phyloP scores from a whole-genome alignment of 2,888 invertebrate genomes.

The Hypolimnas misippus region DNA sequence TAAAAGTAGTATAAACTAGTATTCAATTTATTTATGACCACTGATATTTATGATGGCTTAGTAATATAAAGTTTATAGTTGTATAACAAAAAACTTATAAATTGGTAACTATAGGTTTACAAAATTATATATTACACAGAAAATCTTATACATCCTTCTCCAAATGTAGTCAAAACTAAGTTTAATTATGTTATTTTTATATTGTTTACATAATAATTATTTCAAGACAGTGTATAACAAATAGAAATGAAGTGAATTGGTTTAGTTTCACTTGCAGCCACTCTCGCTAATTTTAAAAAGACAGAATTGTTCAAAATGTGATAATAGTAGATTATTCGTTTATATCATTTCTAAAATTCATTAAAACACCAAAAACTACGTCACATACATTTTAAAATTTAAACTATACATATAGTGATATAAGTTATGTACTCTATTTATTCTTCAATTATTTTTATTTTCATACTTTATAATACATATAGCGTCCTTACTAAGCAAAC shows the following conservation, averaged over 20 bases:
- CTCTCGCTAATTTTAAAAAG: not conserved
- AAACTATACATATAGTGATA: not conserved
- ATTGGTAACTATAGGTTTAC: not conserved
- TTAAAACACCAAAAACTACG: not conserved
- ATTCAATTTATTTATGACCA: not conserved
- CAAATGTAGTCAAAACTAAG: not conserved
- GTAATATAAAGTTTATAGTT: not conserved
- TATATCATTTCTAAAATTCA: not conserved
- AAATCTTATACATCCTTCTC: not conserved
- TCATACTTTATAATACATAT: too few species aligned
- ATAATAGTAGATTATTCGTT: not conserved
- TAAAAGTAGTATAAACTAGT: too few species aligned
- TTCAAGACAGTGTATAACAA: too few species aligned
- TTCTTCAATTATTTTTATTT: too few species aligned
- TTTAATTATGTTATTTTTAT: too few species aligned
- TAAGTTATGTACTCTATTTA: too few species aligned
- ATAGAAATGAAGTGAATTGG: too few species aligned
- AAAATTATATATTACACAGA: conserved; percentile 7
- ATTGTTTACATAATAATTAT: too few species aligned
- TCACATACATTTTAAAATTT: not conserved
- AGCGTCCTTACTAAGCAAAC: too few species aligned
- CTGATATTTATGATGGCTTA: too few species aligned
- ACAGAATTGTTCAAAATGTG: not conserved
- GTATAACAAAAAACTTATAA: not conserved
- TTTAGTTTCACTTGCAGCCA: too few species aligned